Evolutionary conservation across 2,797 vertebrate genomes (phyloP), one percentile per base, ranked within the genome.

Genomic region (Alfaro cultratus): DNA sequence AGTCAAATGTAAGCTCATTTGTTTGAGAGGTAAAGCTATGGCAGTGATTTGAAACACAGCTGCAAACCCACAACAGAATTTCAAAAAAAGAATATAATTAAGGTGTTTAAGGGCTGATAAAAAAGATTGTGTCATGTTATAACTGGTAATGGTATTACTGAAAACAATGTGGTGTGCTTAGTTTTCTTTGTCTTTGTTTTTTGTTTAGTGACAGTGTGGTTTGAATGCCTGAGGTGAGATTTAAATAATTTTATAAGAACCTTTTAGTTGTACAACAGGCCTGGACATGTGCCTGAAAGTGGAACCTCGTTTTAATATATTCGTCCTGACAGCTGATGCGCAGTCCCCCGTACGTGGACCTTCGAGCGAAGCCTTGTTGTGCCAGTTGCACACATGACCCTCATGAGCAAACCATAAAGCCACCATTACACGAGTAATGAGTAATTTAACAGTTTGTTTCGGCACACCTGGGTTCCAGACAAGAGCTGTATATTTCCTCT

Each of bases 381-480:
- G 89, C 86, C 78, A 39, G 78, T 64, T 73, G 76, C 87, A 83
- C 85, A 86, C 87, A 83, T 88, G 93, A 94, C 93, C 93, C 91
- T 75, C 85, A 86, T 55, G 86, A 91, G 80, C 77, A 80, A 91
- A 90, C 90, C 90, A 90, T 94, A 93, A 93, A 97, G 96, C 95
- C 96, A 96, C 96, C 87, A 94, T 94, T 94, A 93, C 85, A 96
- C 96, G 96, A 97, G 96, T 97, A 97, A 97, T 97, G 97, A 97
- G 96, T 96, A 97, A 97, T 97, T 97, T 97, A 97, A 97, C 96
- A 96, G 96, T 97, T 97, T 95, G 94, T 92, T 94, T 97, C 96
- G 90, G 94, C 96, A 96, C 97, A 98, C 97, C 97, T 97, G 97
- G 97, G 97, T 96, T 97, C 97, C 96, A 93, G 94, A 87, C 88